phyloP scores from a whole-genome alignment of 2,888 invertebrate species.

The Lasiommata megera region DNA sequence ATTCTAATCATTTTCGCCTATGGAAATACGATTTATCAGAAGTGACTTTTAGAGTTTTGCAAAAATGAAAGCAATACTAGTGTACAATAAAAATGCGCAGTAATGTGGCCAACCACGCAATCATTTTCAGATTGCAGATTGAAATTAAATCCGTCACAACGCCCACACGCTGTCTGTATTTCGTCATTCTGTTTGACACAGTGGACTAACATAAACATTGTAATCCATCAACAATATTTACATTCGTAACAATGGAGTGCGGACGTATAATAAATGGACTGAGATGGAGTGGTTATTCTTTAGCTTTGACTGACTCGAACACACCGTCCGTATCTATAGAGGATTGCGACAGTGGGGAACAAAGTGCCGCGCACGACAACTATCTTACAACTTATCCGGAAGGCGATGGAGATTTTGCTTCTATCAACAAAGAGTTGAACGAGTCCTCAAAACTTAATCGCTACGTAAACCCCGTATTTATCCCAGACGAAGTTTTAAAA shows the following conservation, averaged over 20 bases:
- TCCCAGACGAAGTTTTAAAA: conserved; percentile 62
- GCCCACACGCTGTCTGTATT: conserved; percentile 55
- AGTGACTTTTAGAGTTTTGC: neutral
- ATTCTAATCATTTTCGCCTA: too few relatives aligned
- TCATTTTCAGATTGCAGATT: conserved; percentile 48
- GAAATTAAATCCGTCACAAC: conserved; percentile 60
- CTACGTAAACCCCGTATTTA: conserved; percentile 65
- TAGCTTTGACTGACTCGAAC: conserved; percentile 42
- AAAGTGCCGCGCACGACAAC: conserved; percentile 48
- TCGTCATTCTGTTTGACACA: conserved; percentile 42
- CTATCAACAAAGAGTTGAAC: conserved; percentile 36
- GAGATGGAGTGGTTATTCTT: conserved; percentile 56
- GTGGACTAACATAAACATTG: conserved; percentile 39
- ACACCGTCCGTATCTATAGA: conserved; percentile 47
- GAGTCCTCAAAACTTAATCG: conserved; percentile 51
- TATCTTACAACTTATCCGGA: conserved; percentile 64
- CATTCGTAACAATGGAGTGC: conserved; percentile 55
- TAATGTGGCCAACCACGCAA: conserved; percentile 12
- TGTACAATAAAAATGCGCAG: neutral
- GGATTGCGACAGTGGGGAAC: conserved; percentile 46
- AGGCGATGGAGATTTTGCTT: conserved; percentile 45
- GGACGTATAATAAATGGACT: conserved; percentile 54
- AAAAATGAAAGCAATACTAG: neutral
- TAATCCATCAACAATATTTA: conserved; percentile 38
- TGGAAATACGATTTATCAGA: too few relatives aligned